phyloP scores from a whole-genome alignment of 2,113 vertebrate species.

The Myocastor coypus region DNA sequence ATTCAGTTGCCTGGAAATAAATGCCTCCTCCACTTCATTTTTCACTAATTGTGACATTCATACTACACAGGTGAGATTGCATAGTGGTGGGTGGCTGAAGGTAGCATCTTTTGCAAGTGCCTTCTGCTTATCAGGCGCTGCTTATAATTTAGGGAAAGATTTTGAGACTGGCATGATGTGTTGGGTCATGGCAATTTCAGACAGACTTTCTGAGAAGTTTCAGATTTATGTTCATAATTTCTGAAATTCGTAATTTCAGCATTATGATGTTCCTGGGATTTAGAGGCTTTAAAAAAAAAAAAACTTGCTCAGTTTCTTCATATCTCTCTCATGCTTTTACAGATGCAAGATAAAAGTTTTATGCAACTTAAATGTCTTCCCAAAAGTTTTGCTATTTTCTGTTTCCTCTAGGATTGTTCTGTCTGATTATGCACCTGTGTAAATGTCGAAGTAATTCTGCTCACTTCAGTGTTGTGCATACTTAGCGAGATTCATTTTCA shows the following conservation, averaged over 20 bases:
- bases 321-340: neutral
- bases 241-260: no score
- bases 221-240: no score
- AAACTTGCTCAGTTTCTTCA: no score
- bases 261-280: neutral
- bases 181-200: neutral
- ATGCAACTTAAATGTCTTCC: neutral
- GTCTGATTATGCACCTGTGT: neutral
- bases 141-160: neutral
- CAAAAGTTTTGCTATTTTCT: neutral
- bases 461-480: neutral
- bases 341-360: neutral
- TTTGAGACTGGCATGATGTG: neutral
- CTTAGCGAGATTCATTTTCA: neutral
- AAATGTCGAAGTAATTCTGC: neutral
- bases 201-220: neutral
- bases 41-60: neutral
- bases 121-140: neutral
- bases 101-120: neutral
- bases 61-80: neutral
- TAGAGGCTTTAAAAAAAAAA: neutral
- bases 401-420: neutral
- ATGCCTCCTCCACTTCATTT: neutral
- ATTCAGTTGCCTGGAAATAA: neutral
- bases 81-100: neutral